A percentile compares a stretch with the other conserved stretches of the same genome.
Evolutionary conservation across 1,140 invertebrate species (phyloP).

Genomic region (Thaumatotibia leucotreta): DNA sequence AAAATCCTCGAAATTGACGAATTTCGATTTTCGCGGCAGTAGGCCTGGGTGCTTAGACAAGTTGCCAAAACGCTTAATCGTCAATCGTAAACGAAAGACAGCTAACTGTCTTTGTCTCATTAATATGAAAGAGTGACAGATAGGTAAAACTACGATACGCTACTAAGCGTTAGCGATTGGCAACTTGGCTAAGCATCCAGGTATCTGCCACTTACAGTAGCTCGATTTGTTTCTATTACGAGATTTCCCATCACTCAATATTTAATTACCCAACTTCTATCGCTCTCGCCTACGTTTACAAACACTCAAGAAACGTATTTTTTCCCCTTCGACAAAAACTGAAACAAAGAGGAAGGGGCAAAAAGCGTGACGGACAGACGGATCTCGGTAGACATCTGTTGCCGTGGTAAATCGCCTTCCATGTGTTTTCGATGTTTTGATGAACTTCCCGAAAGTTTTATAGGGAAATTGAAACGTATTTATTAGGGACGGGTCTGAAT

Average conservation of each 20-base stretch:
- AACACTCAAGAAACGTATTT: conserved; percentile 40
- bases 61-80: too few species aligned
- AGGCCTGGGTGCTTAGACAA: too few species aligned
- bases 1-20: too few species aligned
- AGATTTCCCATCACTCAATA: conserved; percentile 25
- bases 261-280: conserved; percentile 21
- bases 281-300: conserved; percentile 36
- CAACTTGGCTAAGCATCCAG: too few species aligned
- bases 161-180: too few species aligned
- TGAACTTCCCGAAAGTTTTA: not conserved
- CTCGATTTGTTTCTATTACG: too few species aligned
- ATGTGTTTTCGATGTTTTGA: conserved; percentile 36
- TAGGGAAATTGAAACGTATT: not conserved
- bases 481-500: not conserved
- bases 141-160: too few species aligned
- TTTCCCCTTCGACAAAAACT: conserved; percentile 60
- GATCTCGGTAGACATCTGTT: conserved; percentile 60
- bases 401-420: conserved; percentile 59
- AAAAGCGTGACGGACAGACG: conserved; percentile 67
- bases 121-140: too few species aligned
- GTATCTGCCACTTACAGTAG: too few species aligned
- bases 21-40: too few species aligned
- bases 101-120: too few species aligned
- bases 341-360: conserved; percentile 68
- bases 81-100: too few species aligned